Evolutionary conservation across 2,888 invertebrate species (phyloP), one percentile per base, ranked within the genome.

Genomic region (Reticulitermes lucifugus): DNA sequence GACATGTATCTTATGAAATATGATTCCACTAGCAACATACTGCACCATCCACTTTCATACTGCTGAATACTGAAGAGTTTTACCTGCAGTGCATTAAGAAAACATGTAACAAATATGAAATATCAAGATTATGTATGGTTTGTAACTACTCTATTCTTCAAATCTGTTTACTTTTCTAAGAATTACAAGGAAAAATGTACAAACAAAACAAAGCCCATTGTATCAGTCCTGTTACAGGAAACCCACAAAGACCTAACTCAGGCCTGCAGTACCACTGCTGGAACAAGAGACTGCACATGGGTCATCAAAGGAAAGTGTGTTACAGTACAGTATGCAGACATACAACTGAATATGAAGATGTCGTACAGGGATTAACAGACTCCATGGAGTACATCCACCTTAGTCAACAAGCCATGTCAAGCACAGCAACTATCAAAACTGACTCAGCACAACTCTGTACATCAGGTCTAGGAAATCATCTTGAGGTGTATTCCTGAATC

Each of bases 151-250:
- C 29, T 60, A 22, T 3, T 79, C 14, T 59, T 59, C 12, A 35
- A 59, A 59, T 21, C 60, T 18, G 22, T 80, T 60, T 35, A 80
- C 41, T 60, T 80, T 80, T 59, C 80, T 60, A 80, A 79, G 41
- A 73, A 80, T 59, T 80, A 59, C 25, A 60, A 80, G 80, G 80
- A 60, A 59, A 51, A 51, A 79, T 59, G n/a, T 79, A 80, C 41
- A 41, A 41, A 80, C 73, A 29, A 80, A 51, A 46, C 60, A 55
- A 55, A 83, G 51, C 70, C 80, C 65, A 60, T n/a, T 25, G n/a
- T 60, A 82, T 41, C 59, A 82, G 83, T 25, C 59, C 60, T 75
- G 29, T 73, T 73, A 55, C 75, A 83, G 83, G 83, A 83, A 73
- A 75, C 83, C 73, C 75, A 55, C 83, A 83, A 80, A 80, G 65